Percentiles rank a stretch among this genome's conserved stretches.
phyloP scores from a whole-genome alignment of 2,888 invertebrate genomes.

The Himalopsyche tibetana region DNA sequence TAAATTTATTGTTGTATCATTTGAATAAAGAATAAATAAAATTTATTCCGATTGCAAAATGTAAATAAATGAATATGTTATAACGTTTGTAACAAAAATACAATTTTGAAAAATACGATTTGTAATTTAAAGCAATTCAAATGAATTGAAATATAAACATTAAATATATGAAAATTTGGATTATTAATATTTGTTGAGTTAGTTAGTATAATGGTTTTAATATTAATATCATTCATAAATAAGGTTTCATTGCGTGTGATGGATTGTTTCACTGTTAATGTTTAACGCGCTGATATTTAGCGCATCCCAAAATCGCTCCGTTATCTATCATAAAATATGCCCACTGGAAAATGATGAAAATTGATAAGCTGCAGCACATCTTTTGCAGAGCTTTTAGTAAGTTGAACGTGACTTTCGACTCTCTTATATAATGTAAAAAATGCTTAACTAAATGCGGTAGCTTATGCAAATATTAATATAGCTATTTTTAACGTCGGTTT shows the following conservation, averaged over 20 bases:
- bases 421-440: conserved; percentile 33
- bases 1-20: too few relatives aligned
- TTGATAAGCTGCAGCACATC: neutral
- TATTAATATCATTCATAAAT: too few relatives aligned
- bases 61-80: too few relatives aligned
- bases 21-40: too few relatives aligned
- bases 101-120: too few relatives aligned
- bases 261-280: neutral
- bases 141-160: too few relatives aligned
- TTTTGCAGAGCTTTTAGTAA: neutral
- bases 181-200: too few relatives aligned
- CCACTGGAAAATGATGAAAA: conserved; percentile 27
- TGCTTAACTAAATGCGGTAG: conserved; percentile 53
- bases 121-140: too few relatives aligned
- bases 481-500: conserved; percentile 44
- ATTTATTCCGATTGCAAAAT: too few relatives aligned
- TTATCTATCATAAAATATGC: neutral
- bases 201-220: too few relatives aligned
- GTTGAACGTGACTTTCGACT: neutral
- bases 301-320: neutral
- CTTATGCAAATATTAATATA: conserved; percentile 56
- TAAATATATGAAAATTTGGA: too few relatives aligned
- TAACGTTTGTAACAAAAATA: too few relatives aligned
- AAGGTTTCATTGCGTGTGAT: neutral
- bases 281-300: neutral